Conservation (phyloP, 2,888 invertebrate genomes). For the Chymomyza caudatula region DNA sequence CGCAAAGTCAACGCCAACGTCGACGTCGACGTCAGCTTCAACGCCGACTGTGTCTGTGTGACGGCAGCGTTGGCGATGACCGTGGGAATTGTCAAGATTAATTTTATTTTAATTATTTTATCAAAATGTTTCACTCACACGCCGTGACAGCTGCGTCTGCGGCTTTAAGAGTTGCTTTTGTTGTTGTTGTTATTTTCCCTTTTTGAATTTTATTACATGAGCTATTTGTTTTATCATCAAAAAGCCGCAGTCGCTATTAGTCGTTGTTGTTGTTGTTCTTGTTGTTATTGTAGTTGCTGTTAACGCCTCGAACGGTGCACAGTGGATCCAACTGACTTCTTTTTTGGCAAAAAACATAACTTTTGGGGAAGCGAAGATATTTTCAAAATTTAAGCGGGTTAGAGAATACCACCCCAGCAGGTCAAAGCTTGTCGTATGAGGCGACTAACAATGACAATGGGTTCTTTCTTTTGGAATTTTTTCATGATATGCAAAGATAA, state of each 20-base stretch:
- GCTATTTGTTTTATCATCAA: slow-evolving; percentile 54
- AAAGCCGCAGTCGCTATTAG: not conserved
- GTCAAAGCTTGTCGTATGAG: too few species aligned
- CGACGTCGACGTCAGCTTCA: not conserved
- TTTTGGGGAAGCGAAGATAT: too few species aligned
- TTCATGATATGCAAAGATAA: too few species aligned
- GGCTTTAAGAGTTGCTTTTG: slow-evolving; percentile 8
- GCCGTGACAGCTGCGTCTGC: slow-evolving; percentile 14
- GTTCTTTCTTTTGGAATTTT: too few species aligned
- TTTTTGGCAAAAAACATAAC: too few species aligned
- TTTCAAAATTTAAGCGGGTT: too few species aligned
- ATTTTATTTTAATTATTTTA: slow-evolving; percentile 69
- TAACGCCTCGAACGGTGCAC: not conserved
- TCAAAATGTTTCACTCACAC: slow-evolving; percentile 41
- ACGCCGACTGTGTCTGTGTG: too few species aligned
- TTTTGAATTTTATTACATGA: slow-evolving; percentile 49
- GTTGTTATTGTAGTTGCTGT: not conserved
- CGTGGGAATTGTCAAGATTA: slow-evolving; percentile 69
- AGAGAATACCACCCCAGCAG: too few species aligned
- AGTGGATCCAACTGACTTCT: too few species aligned
- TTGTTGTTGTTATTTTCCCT: not conserved
- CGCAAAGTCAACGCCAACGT: slow-evolving; percentile 9
- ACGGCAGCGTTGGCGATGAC: slow-evolving; percentile 23
- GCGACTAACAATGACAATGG: too few species aligned
- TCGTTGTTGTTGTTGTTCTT: too few species aligned